Evolutionary conservation across 2,888 invertebrate species (phyloP).

Genomic region (Notocelia uddmanniana): DNA sequence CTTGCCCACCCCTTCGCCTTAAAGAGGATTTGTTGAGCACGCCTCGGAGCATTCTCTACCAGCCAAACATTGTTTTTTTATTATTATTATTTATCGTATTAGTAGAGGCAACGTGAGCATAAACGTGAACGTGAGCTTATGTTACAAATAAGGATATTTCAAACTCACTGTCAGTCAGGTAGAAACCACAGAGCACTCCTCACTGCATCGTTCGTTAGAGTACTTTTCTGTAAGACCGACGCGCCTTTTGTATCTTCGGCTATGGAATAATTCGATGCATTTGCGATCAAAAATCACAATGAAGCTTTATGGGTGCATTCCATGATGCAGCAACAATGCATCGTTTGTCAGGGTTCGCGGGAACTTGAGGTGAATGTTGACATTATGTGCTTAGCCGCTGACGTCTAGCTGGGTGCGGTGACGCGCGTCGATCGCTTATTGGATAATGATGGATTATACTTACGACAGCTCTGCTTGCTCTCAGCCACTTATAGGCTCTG

Average conservation of each 20-base stretch:
- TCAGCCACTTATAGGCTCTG: slow-evolving; percentile 24
- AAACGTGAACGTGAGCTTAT: slow-evolving; percentile 30
- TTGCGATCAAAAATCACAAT: slow-evolving; percentile 67
- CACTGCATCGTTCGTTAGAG: slow-evolving; percentile 54
- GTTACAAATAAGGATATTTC: slow-evolving; percentile 37
- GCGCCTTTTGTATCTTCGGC: slow-evolving; percentile 66
- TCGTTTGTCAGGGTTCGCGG: slow-evolving; percentile 80
- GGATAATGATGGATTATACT: slow-evolving; percentile 43
- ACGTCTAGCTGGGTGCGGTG: slow-evolving; percentile 44
- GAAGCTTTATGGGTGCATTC: slow-evolving; percentile 78
- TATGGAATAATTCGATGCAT: slow-evolving; percentile 61
- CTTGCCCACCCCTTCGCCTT: too few species aligned
- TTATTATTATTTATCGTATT: neutral
- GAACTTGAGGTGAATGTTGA: slow-evolving; percentile 63
- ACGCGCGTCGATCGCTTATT: slow-evolving; percentile 32
- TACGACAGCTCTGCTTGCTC: slow-evolving; percentile 24
- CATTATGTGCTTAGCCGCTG: slow-evolving; percentile 45
- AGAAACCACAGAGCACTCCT: slow-evolving; percentile 48
- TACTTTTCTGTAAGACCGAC: slow-evolving; percentile 54
- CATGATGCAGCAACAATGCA: slow-evolving; percentile 69
- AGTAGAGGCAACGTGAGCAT: slow-evolving; percentile 25
- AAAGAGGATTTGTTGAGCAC: slow-evolving; percentile 2
- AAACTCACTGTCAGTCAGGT: slow-evolving; percentile 47
- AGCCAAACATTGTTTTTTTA: slow-evolving; percentile 19
- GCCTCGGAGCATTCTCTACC: slow-evolving; percentile 1